Conservation (phyloP, 2,113 vertebrate genomes). For the Pygoscelis antarcticus region DNA sequence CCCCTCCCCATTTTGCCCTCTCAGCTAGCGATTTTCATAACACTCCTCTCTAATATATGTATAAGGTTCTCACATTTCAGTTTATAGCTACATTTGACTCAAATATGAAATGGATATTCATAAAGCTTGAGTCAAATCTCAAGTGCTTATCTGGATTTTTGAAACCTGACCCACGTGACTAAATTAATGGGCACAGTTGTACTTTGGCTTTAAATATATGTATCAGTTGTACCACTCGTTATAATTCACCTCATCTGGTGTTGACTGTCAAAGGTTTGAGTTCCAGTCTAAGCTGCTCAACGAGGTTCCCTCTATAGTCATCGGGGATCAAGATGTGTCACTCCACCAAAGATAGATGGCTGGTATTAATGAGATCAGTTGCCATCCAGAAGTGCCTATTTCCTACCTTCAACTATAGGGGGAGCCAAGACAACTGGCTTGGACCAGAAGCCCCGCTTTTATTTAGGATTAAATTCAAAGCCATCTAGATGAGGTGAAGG, state of each 20-base stretch:
- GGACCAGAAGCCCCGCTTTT: not conserved
- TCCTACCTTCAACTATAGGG: slow-evolving; percentile 2
- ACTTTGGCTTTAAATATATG: not conserved
- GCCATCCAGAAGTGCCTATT: not conserved
- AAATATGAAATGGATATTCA: slow-evolving; percentile 30
- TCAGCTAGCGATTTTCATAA: not conserved
- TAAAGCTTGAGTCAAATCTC: slow-evolving; percentile 23
- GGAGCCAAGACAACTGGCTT: slow-evolving; percentile 1
- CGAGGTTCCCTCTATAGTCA: not conserved
- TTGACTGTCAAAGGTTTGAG: not conserved
- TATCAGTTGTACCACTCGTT: not conserved
- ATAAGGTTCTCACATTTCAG: not conserved
- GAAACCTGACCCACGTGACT: not conserved
- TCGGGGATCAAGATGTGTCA: accelerated
- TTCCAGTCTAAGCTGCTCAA: not conserved
- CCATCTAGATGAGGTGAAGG: not conserved
- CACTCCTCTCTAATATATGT: not conserved
- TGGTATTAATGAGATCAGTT: not conserved
- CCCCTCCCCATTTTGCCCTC: not conserved
- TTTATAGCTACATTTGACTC: slow-evolving; percentile 4
- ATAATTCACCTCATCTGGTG: not conserved
- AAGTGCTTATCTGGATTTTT: slow-evolving; percentile 32
- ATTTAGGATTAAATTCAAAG: not conserved
- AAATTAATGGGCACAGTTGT: not conserved
- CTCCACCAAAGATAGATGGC: not conserved